A percentile compares a stretch with the other conserved stretches of the same genome.
Conservation (phyloP, 2,888 invertebrate species). For the Parnassius glacialis region DNA sequence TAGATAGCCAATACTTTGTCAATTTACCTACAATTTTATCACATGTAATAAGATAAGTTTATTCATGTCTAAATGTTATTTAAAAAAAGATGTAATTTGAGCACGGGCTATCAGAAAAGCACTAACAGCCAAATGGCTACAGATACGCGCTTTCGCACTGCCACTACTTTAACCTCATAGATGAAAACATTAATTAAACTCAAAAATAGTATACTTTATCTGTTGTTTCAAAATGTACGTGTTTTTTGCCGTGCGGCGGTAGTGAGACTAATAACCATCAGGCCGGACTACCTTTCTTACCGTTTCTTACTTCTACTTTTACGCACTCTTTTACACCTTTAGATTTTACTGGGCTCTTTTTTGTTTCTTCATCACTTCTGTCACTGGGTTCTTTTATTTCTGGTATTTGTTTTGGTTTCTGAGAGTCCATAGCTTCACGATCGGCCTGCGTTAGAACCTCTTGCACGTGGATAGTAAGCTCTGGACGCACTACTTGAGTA, state of each 20-base stretch:
- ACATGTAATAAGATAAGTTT: slow-evolving; percentile 11
- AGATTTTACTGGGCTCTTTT: slow-evolving; percentile 34
- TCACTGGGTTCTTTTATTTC: slow-evolving; percentile 62
- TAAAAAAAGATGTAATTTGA: slow-evolving; percentile 12
- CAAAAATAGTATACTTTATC: slow-evolving; percentile 72
- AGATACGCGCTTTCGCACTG: background rate
- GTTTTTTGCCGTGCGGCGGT: slow-evolving; percentile 65
- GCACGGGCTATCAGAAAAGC: slow-evolving; percentile 27
- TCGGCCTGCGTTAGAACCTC: slow-evolving; percentile 69
- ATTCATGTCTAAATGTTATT: slow-evolving; percentile 3
- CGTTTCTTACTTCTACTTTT: slow-evolving; percentile 40
- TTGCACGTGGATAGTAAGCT: slow-evolving; percentile 70
- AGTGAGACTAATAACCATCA: slow-evolving; percentile 74
- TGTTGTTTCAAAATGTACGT: slow-evolving; percentile 71
- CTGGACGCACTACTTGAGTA: slow-evolving; percentile 70
- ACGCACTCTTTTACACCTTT: slow-evolving; percentile 37
- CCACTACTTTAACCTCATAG: background rate
- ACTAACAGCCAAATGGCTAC: slow-evolving; percentile 26
- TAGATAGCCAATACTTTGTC: slow-evolving; percentile 7
- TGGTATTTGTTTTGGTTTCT: slow-evolving; percentile 52
- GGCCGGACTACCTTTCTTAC: slow-evolving; percentile 45
- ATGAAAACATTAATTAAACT: slow-evolving; percentile 20
- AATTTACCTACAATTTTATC: slow-evolving; percentile 24
- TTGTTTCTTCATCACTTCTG: slow-evolving; percentile 35
- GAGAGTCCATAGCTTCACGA: slow-evolving; percentile 39